phyloP scores from a whole-genome alignment of 2,113 vertebrate species.

The Pao palembangensis region DNA sequence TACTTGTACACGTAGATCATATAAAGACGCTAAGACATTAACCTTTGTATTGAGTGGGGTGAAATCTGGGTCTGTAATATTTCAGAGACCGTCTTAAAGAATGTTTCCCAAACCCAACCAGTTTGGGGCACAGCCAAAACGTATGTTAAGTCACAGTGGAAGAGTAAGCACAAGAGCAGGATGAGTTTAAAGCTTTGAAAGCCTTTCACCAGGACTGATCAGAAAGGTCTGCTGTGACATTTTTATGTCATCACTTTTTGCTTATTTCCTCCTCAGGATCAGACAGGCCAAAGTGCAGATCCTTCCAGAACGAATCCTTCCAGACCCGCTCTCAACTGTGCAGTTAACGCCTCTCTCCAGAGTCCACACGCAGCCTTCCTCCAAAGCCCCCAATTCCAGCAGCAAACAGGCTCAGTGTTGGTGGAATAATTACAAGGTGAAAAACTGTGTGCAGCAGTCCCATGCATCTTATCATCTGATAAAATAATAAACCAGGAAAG shows the following conservation, averaged over 20 bases:
- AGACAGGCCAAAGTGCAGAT: constrained; percentile 95
- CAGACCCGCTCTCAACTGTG: constrained; percentile 85
- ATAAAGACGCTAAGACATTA: no score
- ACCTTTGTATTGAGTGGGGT: no score
- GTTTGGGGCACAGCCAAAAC: no score
- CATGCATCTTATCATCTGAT: background rate
- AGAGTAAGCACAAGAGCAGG: no score
- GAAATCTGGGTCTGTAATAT: no score
- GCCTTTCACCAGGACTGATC: no score
- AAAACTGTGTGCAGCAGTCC: background rate
- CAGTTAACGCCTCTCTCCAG: constrained; percentile 82
- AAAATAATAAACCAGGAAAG: background rate
- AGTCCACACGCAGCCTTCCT: constrained; percentile 76
- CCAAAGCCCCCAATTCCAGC: constrained; percentile 71
- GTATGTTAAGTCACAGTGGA: background rate
- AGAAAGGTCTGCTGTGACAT: background rate
- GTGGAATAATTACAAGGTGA: constrained; percentile 88
- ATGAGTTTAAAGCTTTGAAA: no score
- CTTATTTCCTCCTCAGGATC: constrained; percentile 76
- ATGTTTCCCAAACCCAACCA: no score
- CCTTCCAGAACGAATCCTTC: constrained; percentile 89
- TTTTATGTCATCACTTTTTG: constrained; percentile 3
- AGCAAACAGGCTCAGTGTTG: constrained; percentile 76
- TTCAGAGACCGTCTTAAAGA: no score
- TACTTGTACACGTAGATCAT: no score